Conservation (phyloP, 1,140 invertebrate species). For the Neotoxoptera formosana region DNA sequence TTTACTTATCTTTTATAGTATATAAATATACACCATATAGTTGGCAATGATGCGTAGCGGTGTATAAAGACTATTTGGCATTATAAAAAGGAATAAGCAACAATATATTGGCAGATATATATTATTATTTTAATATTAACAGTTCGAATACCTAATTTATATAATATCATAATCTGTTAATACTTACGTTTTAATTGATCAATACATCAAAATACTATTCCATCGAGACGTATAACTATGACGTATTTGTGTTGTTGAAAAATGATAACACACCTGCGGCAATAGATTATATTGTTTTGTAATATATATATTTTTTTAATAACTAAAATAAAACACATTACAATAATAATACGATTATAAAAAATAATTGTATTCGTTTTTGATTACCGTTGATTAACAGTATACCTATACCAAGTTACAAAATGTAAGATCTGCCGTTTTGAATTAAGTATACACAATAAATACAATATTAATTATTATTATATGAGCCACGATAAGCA, state of each 20-base stretch:
- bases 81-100: neutral
- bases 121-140: neutral
- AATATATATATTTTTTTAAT: neutral
- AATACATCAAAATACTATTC: neutral
- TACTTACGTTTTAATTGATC: neutral
- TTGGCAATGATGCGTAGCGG: neutral
- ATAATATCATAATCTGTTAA: neutral
- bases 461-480: neutral
- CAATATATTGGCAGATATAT: neutral
- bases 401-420: neutral
- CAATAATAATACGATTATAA: neutral
- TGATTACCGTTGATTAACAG: neutral
- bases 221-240: neutral
- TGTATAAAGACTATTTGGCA: neutral
- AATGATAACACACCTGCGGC: neutral
- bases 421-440: neutral
- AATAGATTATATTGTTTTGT: neutral
- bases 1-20: neutral
- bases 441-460: neutral
- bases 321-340: neutral
- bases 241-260: neutral
- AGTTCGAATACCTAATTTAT: slow-evolving; percentile 1
- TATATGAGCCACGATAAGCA: neutral
- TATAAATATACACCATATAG: no score
- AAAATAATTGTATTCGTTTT: neutral